Conservation (phyloP, 2,113 vertebrate species). For the Typhlomys cinereus region DNA sequence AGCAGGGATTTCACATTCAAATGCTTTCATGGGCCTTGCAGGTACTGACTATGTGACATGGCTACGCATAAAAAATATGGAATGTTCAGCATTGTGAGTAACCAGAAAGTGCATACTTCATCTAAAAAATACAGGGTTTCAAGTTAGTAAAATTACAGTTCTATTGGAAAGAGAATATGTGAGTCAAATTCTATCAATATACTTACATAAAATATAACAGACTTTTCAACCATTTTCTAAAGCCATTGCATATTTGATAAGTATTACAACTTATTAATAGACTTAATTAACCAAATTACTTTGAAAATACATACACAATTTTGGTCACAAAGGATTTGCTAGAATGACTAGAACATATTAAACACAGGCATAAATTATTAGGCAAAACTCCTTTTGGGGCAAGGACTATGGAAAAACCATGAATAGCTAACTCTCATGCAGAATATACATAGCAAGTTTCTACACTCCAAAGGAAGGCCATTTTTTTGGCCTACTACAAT, state of each 20-base stretch:
- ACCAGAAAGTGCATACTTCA: background rate
- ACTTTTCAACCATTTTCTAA: slow-evolving; percentile 19
- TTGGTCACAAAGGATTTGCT: background rate
- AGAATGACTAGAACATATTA: background rate
- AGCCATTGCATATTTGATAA: slow-evolving; percentile 5
- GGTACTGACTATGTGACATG: background rate
- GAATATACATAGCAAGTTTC: background rate
- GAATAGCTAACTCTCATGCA: background rate
- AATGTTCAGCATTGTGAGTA: background rate
- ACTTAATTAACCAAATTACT: slow-evolving; percentile 39
- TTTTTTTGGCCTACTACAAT: background rate
- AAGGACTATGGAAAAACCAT: background rate
- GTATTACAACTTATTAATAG: background rate
- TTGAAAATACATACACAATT: background rate
- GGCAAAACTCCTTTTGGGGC: background rate
- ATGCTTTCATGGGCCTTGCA: background rate
- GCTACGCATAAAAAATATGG: background rate
- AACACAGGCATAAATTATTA: slow-evolving; percentile 6
- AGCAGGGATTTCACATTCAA: slow-evolving; percentile 50
- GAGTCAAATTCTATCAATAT: background rate
- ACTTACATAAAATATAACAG: background rate
- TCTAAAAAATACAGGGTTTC: slow-evolving; percentile 2
- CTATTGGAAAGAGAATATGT: slow-evolving; percentile 16
- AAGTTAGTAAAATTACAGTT: background rate
- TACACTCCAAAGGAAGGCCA: background rate